Conservation (phyloP, 2,888 invertebrate genomes). For the Xanthia togata region DNA sequence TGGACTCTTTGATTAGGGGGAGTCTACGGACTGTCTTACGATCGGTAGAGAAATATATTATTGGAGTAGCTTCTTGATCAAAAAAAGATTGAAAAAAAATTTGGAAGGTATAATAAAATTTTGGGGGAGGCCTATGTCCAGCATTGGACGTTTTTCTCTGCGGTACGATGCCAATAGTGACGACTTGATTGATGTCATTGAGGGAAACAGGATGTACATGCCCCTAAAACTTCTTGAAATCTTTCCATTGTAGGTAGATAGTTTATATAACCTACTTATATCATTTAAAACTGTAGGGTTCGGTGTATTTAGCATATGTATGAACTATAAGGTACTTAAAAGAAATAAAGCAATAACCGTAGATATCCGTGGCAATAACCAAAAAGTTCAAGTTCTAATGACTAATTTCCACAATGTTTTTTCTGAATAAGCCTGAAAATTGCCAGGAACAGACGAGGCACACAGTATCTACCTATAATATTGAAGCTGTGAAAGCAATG, state of each 20-base stretch:
- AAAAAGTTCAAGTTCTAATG: neutral
- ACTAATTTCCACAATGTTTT: neutral
- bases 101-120: neutral
- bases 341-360: neutral
- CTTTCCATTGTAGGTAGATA: too few species aligned
- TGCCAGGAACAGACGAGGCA: neutral
- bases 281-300: neutral
- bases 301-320: neutral
- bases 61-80: slow-evolving; percentile 20
- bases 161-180: too few species aligned
- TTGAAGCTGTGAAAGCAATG: neutral
- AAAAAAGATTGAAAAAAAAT: neutral
- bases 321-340: neutral
- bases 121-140: too few species aligned
- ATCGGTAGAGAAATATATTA: neutral
- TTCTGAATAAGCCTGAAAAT: neutral
- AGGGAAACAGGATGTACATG: too few species aligned
- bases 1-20: slow-evolving; percentile 70
- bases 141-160: too few species aligned
- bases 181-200: too few species aligned
- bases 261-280: neutral
- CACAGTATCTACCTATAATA: too few species aligned
- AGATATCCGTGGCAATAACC: too few species aligned
- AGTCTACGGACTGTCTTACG: slow-evolving; percentile 64
- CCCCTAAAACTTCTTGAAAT: too few species aligned